Percentiles rank a stretch among this genome's conserved stretches.
Evolutionary conservation across 2,888 invertebrate genomes (phyloP).

Genomic region (Portevinia maculata): DNA sequence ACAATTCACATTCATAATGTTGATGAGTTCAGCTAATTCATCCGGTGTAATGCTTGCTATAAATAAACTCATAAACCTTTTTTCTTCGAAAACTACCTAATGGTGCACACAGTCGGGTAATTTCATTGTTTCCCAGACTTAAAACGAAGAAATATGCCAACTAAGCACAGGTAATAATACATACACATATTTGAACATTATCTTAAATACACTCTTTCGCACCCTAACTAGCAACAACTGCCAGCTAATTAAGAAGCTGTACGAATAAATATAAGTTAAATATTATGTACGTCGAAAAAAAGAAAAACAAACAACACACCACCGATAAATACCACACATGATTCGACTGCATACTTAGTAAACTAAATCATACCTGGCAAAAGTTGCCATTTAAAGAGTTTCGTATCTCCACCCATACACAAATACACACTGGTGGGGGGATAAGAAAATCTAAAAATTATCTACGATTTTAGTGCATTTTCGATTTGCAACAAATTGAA

Average conservation of each 20-base stretch:
- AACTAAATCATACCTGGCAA: conserved; percentile 10
- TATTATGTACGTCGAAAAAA: not conserved
- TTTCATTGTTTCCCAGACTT: conserved; percentile 1
- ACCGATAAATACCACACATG: too few species aligned
- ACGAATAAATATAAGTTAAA: not conserved
- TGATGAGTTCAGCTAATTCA: too few species aligned
- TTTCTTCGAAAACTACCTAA: not conserved
- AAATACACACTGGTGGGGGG: not conserved
- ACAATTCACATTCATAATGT: too few species aligned
- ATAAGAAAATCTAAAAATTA: conserved; percentile 41
- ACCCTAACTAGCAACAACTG: conserved; percentile 40
- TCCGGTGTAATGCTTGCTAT: too few species aligned
- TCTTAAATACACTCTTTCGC: conserved; percentile 33
- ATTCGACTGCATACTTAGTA: not conserved
- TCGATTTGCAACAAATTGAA: conserved; percentile 53
- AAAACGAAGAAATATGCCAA: not conserved
- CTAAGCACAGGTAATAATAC: conserved; percentile 2
- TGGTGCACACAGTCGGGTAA: not conserved
- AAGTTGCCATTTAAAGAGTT: conserved; percentile 45
- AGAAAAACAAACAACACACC: not conserved
- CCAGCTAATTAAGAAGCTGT: conserved; percentile 14
- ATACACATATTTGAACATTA: conserved; percentile 17
- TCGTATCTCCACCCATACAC: conserved; percentile 3
- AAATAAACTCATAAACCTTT: too few species aligned
- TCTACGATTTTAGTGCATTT: conserved; percentile 40